Conservation (phyloP, 2,888 invertebrate genomes). For the Chrysolina haemoptera region DNA sequence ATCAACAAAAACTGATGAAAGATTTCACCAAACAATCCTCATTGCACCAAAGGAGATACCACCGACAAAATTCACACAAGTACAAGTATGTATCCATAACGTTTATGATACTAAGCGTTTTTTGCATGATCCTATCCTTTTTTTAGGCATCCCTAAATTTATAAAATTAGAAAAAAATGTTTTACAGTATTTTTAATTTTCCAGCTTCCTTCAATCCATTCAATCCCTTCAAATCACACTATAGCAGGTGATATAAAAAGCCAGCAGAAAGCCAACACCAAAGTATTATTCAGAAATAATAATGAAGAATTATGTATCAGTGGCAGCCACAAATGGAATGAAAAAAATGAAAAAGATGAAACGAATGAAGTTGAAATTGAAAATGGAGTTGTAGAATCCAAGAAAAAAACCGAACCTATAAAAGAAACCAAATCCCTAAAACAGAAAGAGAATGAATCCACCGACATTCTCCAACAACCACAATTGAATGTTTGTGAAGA, state of each 20-base stretch:
- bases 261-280: not conserved
- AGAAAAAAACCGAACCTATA: not conserved
- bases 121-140: too few relatives aligned
- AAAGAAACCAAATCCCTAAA: not conserved
- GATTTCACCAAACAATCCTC: not conserved
- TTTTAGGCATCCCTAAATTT: too few relatives aligned
- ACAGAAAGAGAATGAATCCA: constrained; percentile 1
- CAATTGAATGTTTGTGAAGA: constrained; percentile 28
- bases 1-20: not conserved
- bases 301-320: not conserved
- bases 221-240: not conserved
- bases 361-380: not conserved
- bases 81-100: too few relatives aligned
- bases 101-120: too few relatives aligned
- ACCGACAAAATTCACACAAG: not conserved
- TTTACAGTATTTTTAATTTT: not conserved
- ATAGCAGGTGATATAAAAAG: not conserved
- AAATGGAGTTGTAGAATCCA: not conserved
- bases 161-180: too few relatives aligned
- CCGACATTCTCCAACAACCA: not conserved
- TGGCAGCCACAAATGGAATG: not conserved
- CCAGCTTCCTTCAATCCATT: not conserved
- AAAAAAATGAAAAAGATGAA: too few relatives aligned
- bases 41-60: not conserved
- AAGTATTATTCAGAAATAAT: constrained; percentile 1